Evolutionary conservation across 2,888 invertebrate genomes (phyloP), one percentile per base, ranked within the genome.

Genomic region (Blomia tropicalis): DNA sequence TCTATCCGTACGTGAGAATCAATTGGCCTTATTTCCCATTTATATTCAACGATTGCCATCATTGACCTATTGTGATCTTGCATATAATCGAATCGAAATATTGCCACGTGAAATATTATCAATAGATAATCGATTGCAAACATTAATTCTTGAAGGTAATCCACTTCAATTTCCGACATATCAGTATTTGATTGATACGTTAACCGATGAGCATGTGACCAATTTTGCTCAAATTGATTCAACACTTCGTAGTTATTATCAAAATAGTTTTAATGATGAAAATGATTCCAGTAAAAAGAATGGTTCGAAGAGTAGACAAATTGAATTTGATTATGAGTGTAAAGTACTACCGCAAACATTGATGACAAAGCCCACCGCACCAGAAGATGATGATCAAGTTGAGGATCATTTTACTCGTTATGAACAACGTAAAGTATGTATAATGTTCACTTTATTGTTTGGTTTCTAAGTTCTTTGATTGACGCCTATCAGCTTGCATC

Each of bases 201-300:
- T 7, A 11, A 7, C 7, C 7, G 27, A 19, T 47, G 51, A 47
- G 7, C 11, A 25, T 22, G 51, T 47, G 5, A 47, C 51, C 7
- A 27, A n/a, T 14, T 47, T 47, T 47, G 51, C 51, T 47, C 51
- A 47, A 47, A 47, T 47, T 19, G 51, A 47, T 27, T 7, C 51
- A 7, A 14, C 23, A 22, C 51, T 47, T 14, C 7, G 51, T 11
- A 7, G 22, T 7, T 47, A 47, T n/a, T 47, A 47, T 47, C 51
- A 47, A 27, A n/a, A n/a, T n/a, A n/a, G n/a, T n/a, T n/a, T n/a
- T n/a, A 27, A 27, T 7, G 22, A 27, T 7, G 51, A 47, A 19
- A 47, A 19, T 19, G 51, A 19, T 25, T 7, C 5, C 22, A n/a
- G 11, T 11, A 47, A 47, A 19, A 47, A 25, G 51, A 14, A 7